Percentiles rank a stretch among this genome's conserved stretches.
Evolutionary conservation across 2,888 invertebrate species (phyloP).

Genomic region (Acheta domesticus): DNA sequence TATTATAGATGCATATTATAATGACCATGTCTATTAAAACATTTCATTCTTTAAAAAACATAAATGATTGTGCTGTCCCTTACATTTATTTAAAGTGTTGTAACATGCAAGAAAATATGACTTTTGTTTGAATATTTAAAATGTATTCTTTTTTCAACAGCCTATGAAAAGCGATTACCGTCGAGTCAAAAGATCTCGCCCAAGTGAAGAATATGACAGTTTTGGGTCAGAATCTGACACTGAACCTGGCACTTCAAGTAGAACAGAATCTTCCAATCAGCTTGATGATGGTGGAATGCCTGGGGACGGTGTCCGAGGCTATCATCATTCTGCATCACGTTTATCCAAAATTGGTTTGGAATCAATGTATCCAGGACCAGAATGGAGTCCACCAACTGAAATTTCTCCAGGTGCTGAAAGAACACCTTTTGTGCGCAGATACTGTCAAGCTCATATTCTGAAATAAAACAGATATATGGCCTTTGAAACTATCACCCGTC

Average conservation of each 20-base stretch:
- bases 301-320: slow-evolving; percentile 25
- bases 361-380: slow-evolving; percentile 31
- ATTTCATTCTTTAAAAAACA: too few species aligned
- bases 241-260: slow-evolving; percentile 39
- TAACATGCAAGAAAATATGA: too few species aligned
- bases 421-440: slow-evolving; percentile 32
- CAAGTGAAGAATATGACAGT: slow-evolving; percentile 38
- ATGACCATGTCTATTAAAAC: too few species aligned
- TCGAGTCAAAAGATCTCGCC: slow-evolving; percentile 33
- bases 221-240: slow-evolving; percentile 39
- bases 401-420: slow-evolving; percentile 35
- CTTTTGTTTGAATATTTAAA: too few species aligned
- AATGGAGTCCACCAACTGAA: slow-evolving; percentile 38
- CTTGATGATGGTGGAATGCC: slow-evolving; percentile 34
- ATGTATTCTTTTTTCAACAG: slow-evolving; percentile 22
- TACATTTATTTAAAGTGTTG: too few species aligned
- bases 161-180: slow-evolving; percentile 35
- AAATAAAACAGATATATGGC: slow-evolving; percentile 35
- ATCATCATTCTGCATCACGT: slow-evolving; percentile 31
- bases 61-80: too few species aligned
- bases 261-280: slow-evolving; percentile 39
- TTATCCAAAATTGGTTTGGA: slow-evolving; percentile 24
- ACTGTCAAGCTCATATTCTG: slow-evolving; percentile 35
- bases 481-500: background rate
- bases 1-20: too few species aligned